A percentile compares a stretch with the other conserved stretches of the same genome.
Evolutionary conservation across 2,113 vertebrate genomes (phyloP).

Genomic region (Propithecus coquereli): DNA sequence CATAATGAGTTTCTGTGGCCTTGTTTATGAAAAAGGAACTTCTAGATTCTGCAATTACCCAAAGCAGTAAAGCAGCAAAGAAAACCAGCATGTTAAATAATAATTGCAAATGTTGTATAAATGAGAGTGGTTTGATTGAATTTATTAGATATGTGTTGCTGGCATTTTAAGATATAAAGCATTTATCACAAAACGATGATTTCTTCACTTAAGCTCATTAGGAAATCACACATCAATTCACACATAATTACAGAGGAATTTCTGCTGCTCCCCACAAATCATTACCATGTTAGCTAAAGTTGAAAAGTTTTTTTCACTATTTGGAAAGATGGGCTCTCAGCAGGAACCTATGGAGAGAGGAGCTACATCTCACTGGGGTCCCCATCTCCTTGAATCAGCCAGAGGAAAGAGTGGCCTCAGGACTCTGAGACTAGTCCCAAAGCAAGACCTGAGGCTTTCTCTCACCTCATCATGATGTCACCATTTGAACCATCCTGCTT

Average conservation of each 20-base stretch:
- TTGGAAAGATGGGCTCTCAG: conserved; percentile 79
- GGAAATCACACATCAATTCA: conserved; percentile 89
- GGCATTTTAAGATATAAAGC: conserved; percentile 88
- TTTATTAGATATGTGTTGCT: conserved; percentile 86
- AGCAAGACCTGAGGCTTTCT: conserved; percentile 73
- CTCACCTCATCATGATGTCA: conserved; percentile 73
- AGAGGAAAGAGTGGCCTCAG: conserved; percentile 55
- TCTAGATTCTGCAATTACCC: conserved; percentile 78
- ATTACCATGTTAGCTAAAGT: conserved; percentile 85
- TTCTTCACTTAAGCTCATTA: conserved; percentile 89
- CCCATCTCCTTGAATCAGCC: conserved; percentile 31
- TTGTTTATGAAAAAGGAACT: conserved; percentile 79
- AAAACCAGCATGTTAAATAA: conserved; percentile 80
- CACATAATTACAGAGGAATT: conserved; percentile 86
- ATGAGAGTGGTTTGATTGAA: conserved; percentile 82
- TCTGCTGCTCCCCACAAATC: conserved; percentile 85
- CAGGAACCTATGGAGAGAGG: conserved; percentile 50
- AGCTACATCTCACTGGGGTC: background rate
- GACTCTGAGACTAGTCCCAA: conserved; percentile 62
- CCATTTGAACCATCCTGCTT: conserved; percentile 70
- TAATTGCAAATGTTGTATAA: conserved; percentile 82
- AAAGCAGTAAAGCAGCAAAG: conserved; percentile 73
- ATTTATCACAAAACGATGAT: conserved; percentile 87
- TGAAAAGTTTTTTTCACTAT: conserved; percentile 79
- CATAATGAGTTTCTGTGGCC: conserved; percentile 76